Base-by-base conservation (phyloP, 2,797 vertebrate species). In the Clarias fuscus region DNA sequence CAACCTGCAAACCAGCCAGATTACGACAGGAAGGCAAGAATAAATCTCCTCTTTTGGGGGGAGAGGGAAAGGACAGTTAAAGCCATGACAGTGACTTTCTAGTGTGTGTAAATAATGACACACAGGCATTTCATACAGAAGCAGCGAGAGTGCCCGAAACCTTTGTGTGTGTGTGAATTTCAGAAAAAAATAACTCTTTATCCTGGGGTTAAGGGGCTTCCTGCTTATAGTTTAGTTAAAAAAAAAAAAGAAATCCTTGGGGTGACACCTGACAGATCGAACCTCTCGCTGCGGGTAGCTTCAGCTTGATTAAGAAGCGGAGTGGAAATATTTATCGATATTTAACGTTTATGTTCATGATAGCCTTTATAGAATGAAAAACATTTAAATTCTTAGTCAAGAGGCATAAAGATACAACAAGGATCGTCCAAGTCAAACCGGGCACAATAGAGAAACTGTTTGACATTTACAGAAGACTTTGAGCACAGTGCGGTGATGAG, bases 21-120 rank as follows among this genome's bases (percentile, higher is more conserved):
- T 87, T 90, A 84, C 86, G 87, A 75, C 83, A 84, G 87, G 83
- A 89, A 88, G 85, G 78, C 88, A 87, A 86, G 84, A 90, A 90
- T 90, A 88, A 84, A 87, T 88, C 76, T 58, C 71, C 88, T 88
- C 85, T 90, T 78, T 86, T 82, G 80, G 20, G 10, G 13, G 13
- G 15, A 24, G 73, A 78, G 4, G 15, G 37, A 70, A 78, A 24
- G 30, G 20, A 64, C 40, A 59, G 82, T 79, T 88, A 85, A 88
- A 88, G 73, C 70, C 75, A 24, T 87, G 82, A 64, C 80, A 30
- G 83, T 83, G 17, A 14, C 48, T 87, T 88, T 79, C 80, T 86
- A 86, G 33, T 77, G 83, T 79, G 67, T 87, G 80, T 89, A 88
- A 88, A 88, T 87, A 88, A 88, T 82, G 73, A 62, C 48, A 75